A percentile compares a stretch with the other conserved stretches of the same genome.
phyloP scores from a whole-genome alignment of 2,888 invertebrate species.

The Sinhomidia bicolor region DNA sequence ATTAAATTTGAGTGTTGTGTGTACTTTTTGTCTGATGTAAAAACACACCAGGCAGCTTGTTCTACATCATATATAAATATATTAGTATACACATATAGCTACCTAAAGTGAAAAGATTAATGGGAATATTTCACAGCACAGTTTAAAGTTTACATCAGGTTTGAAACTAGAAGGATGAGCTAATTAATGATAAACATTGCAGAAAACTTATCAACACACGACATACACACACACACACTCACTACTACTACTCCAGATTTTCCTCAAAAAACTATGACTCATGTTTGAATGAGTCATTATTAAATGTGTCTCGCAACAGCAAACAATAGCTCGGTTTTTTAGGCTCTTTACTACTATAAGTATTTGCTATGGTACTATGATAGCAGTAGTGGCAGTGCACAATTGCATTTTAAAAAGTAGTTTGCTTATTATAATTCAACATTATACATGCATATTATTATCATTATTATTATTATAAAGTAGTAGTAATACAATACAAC shows the following conservation, averaged over 20 bases:
- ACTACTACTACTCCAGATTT: slow-evolving; percentile 7
- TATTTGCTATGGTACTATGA: neutral
- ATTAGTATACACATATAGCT: neutral
- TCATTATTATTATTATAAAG: too few species aligned
- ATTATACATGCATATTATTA: too few species aligned
- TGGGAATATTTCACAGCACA: neutral
- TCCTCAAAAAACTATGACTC: slow-evolving; percentile 12
- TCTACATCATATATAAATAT: too few species aligned
- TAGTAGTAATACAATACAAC: too few species aligned
- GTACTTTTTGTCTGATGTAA: slow-evolving; percentile 25
- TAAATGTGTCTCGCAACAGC: neutral
- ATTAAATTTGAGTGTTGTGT: slow-evolving; percentile 6
- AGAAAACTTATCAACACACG: slow-evolving; percentile 31
- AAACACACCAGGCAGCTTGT: too few species aligned
- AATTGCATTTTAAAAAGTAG: too few species aligned
- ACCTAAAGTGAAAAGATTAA: neutral
- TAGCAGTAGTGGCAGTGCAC: too few species aligned
- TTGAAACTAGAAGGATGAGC: neutral
- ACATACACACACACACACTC: too few species aligned
- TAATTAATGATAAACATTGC: slow-evolving; percentile 9
- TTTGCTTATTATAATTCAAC: too few species aligned
- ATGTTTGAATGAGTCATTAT: slow-evolving; percentile 22
- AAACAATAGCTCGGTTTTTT: slow-evolving; percentile 14
- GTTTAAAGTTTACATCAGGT: neutral
- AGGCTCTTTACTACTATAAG: neutral